Evolutionary conservation across 30 jellyfish, hydroid and myxozoan genomes (phyloP), one percentile per base, ranked within the genome.

Genomic region (Aurelia sp.): DNA sequence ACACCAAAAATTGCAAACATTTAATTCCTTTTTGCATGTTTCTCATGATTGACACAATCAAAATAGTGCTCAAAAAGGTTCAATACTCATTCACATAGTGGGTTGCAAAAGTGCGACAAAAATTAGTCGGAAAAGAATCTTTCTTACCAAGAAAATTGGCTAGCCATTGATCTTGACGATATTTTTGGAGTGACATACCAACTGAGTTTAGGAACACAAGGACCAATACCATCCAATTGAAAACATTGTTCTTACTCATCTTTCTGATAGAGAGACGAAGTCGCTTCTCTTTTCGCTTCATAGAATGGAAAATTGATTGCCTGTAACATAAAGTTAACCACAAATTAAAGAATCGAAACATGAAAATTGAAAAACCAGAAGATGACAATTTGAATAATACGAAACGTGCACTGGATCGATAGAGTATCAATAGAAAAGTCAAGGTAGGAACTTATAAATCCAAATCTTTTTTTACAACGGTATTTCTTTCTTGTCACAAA

Each of bases 191-290:
- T 1, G 98, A 76, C 93, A 88, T 93, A 8, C 81, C 74, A 12
- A 84, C 97, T 0, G 98, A 70, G 86, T 93, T 93, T 19, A 93
- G 80, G 60, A 88, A 79, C 20, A 93, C 98, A 20, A 93, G 90
- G 24, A 93, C 81, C 64, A 93, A 59, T 24, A 93, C 98, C 17
- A 67, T 47, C 98, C 98, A 93, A 65, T 88, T 87, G 80, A 93
- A 93, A n/a, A 81, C 82, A 16, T 67, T 78, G 51, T 93, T 93
- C 76, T 93, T 93, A 83, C 87, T 88, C 52, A 93, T 63, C 48
- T 82, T 82, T 41, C 97, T 65, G 3, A 93, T 71, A 38, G 22
- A 51, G 33, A 88, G 16, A 7, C 93, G 96, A 38, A 88, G 33
- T 8, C 83, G 84, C 76, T 84, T 88, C 67, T 76, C 96, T 35